These are phyloP conservation scores for Chloropsis cyanopogon DNA, from an alignment of 2,113 vertebrate genomes.

Conservation along the genomic window DNA sequence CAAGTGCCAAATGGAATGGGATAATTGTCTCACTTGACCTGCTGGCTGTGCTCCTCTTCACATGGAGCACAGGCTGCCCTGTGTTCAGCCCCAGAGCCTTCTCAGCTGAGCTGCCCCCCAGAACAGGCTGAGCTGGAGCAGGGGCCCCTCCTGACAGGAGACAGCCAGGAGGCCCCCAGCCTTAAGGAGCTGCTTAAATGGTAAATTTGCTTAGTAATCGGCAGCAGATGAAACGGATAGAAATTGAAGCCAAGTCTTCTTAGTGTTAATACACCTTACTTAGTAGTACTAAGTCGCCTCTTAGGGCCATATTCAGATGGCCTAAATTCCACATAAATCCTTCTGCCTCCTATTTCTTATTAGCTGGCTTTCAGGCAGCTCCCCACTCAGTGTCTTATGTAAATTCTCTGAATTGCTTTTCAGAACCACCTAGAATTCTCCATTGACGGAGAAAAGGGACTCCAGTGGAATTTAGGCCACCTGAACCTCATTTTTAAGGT, in stretches of 20 bases:
- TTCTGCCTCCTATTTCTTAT: conserved; percentile 59
- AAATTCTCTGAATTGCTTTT: conserved; percentile 22
- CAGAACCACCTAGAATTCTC: background rate
- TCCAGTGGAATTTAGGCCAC: background rate
- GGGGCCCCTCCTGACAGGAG: background rate
- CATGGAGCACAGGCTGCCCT: background rate
- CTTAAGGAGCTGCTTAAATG: background rate
- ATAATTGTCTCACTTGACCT: background rate
- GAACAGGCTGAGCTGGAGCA: background rate
- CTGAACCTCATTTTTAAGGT: background rate
- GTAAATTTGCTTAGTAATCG: conserved; percentile 44
- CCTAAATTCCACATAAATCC: conserved; percentile 69
- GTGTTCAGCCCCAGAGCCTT: background rate
- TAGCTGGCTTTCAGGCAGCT: conserved; percentile 59
- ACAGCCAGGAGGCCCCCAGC: background rate
- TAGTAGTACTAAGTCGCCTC: conserved; percentile 60
- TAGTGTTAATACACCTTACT: conserved; percentile 69
- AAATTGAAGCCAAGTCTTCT: conserved; percentile 62
- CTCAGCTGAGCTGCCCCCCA: background rate
- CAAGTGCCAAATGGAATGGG: background rate
- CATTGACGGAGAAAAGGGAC: background rate
- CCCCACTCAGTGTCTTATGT: background rate
- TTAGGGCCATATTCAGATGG: conserved; percentile 68
- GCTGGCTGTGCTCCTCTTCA: background rate
- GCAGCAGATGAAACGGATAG: conserved; percentile 45